Conservation (phyloP, 2,113 vertebrate genomes). For the Engystomops pustulosus region DNA sequence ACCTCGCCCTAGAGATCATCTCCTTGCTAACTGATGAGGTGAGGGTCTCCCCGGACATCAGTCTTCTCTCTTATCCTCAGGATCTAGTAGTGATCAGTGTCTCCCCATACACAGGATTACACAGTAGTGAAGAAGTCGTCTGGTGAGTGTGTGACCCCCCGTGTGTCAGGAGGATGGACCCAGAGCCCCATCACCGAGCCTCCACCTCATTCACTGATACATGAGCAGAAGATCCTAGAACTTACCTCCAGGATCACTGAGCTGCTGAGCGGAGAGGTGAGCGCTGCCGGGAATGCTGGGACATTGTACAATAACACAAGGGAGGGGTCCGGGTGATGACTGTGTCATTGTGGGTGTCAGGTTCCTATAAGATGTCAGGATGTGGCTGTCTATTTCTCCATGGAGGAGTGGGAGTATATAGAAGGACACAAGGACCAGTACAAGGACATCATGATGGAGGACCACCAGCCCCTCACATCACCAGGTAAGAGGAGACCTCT, state of each 20-base stretch:
- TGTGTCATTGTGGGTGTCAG: neutral
- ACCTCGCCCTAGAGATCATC: neutral
- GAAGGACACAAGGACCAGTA: too few species aligned
- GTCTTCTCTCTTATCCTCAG: neutral
- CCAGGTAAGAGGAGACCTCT: too few species aligned
- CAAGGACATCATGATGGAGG: too few species aligned
- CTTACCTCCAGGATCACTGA: neutral
- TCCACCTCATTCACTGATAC: neutral
- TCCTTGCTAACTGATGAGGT: neutral
- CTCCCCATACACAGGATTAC: neutral
- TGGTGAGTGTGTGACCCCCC: too few species aligned
- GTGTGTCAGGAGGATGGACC: too few species aligned
- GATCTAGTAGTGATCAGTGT: neutral
- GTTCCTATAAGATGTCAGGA: neutral
- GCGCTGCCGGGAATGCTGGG: too few species aligned
- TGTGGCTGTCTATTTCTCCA: too few species aligned
- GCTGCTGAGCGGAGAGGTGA: neutral
- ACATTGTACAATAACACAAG: too few species aligned
- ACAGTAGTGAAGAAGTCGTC: too few species aligned
- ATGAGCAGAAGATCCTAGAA: neutral
- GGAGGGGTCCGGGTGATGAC: neutral
- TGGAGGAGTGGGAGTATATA: too few species aligned
- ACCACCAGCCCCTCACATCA: neutral
- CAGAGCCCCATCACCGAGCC: too few species aligned
- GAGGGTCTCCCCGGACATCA: neutral